Evolutionary conservation across 2,113 vertebrate genomes (phyloP), one percentile per base, ranked within the genome.

Genomic region (Ramphastos sulfuratus): DNA sequence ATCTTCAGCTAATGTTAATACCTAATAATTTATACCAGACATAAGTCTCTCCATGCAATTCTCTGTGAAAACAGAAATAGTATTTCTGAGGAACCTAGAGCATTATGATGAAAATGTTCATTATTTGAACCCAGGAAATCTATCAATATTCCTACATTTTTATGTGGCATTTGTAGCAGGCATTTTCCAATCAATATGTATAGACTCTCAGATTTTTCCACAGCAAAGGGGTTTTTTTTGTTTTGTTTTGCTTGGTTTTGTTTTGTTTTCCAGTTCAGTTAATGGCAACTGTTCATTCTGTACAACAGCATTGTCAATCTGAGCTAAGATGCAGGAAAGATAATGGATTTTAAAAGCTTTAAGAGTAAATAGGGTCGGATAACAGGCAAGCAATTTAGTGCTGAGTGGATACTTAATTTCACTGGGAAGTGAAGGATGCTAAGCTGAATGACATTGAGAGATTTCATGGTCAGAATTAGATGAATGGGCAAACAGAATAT

Each of bases 341-440:
- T 90, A 93, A 95, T 92, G 85, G 82, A 71, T 94, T 95, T 94
- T 84, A 90, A 93, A 94, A 89, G 46, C 55, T 35, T 91, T 76
- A 77, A 74, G 48, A 88, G 74, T n/a, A 56, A 90, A 86, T 17
- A 84, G 0, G 2, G 78, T 39, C 0, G 6, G 93, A 61, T 79
- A 93, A 80, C 33, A 93, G 46, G 50, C 61, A 92, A 66, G 72
- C 60, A 74, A 64, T 94, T 94, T 81, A 86, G 33, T 56, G 39
- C 31, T 78, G 67, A 83, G 77, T 85, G 66, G 60, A 64, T 84
- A 91, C 61, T 89, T 93, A 77, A 89, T 87, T 87, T 77, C 60
- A 64, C 28, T 83, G 54, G 14, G 71, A 87, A 94, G 75, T 58
- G 59, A 70, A 23, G 1, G 8, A 4, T 80, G 60, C 60, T 85